These are phyloP conservation scores for Drosophila guanche DNA, from an alignment of 1,140 invertebrate species.

Conservation along the genomic window DNA sequence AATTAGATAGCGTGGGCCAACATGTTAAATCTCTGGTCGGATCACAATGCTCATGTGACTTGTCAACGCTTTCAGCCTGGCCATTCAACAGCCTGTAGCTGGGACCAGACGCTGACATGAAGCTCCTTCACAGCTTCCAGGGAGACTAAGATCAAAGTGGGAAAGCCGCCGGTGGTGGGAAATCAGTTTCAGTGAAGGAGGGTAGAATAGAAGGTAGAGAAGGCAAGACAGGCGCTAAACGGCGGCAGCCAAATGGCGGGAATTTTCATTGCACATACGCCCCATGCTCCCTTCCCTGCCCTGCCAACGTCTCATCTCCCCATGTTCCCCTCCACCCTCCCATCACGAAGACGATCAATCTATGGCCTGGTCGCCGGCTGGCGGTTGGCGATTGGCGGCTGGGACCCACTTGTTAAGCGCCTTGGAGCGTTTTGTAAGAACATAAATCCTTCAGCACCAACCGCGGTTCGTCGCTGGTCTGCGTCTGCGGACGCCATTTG, in stretches of 20 bases:
- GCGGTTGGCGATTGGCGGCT: slow-evolving; percentile 19
- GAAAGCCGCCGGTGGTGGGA: slow-evolving; percentile 59
- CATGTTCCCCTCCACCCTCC: slow-evolving; percentile 25
- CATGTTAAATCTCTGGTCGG: slow-evolving; percentile 49
- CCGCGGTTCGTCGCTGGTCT: slow-evolving; percentile 21
- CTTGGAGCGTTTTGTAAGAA: slow-evolving; percentile 78
- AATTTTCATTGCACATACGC: slow-evolving; percentile 77
- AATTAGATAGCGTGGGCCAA: slow-evolving; percentile 27
- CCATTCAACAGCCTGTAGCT: slow-evolving; percentile 7
- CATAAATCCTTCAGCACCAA: slow-evolving; percentile 81
- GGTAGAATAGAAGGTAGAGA: too few species aligned
- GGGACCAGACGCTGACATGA: slow-evolving; percentile 51
- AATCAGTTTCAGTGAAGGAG: slow-evolving; percentile 44
- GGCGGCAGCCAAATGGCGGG: slow-evolving; percentile 64
- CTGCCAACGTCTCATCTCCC: background rate
- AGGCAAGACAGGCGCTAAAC: slow-evolving; percentile 66
- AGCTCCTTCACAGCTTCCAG: slow-evolving; percentile 62
- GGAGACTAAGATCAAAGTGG: slow-evolving; percentile 61
- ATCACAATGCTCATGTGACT: slow-evolving; percentile 75
- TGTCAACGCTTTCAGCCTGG: slow-evolving; percentile 64
- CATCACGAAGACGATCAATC: slow-evolving; percentile 67
- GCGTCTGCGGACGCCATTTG: slow-evolving; percentile 58
- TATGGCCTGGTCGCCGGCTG: slow-evolving; percentile 36
- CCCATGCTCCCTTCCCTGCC: slow-evolving; percentile 39
- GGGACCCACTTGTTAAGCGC: slow-evolving; percentile 76